Percentiles rank a stretch among this genome's conserved stretches.
phyloP scores from a whole-genome alignment of 1,140 invertebrate genomes.

The Philotrypesis tridentata region DNA sequence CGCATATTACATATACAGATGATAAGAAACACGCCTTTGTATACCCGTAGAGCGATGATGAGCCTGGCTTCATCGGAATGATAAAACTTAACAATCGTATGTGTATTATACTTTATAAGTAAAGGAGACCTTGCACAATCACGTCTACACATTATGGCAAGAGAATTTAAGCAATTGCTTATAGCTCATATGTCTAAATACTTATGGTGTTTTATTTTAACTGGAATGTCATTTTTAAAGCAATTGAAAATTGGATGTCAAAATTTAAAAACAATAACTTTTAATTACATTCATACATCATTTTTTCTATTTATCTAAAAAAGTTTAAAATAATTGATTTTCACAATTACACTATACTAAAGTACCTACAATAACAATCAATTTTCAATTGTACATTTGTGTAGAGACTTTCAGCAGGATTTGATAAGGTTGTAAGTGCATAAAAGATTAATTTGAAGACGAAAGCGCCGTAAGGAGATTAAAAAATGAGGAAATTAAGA shows the following conservation, averaged over 20 bases:
- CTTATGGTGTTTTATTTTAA: not conserved
- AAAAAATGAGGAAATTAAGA: not conserved
- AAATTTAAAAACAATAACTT: not conserved
- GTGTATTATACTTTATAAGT: not conserved
- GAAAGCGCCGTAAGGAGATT: not conserved
- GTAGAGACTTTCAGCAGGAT: slow-evolving; percentile 13
- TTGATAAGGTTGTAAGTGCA: not conserved
- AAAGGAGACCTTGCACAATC: not conserved
- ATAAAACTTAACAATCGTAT: slow-evolving; percentile 30
- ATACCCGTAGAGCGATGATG: slow-evolving; percentile 8
- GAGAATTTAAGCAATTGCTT: not conserved
- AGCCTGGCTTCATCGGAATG: not conserved
- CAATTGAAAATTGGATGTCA: not conserved
- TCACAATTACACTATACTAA: not conserved
- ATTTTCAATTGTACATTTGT: not conserved
- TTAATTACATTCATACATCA: not conserved
- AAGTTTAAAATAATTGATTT: not conserved
- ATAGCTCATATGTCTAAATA: slow-evolving; percentile 10
- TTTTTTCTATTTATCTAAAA: not conserved
- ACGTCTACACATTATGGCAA: not conserved
- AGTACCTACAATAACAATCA: not conserved
- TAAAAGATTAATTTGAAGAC: not conserved
- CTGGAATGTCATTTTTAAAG: not conserved
- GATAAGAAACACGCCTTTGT: slow-evolving; percentile 7
- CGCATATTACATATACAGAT: slow-evolving; percentile 20